These are phyloP conservation scores for Drosophila setosimentum DNA, from an alignment of 2,888 invertebrate genomes.

Conservation along the genomic window DNA sequence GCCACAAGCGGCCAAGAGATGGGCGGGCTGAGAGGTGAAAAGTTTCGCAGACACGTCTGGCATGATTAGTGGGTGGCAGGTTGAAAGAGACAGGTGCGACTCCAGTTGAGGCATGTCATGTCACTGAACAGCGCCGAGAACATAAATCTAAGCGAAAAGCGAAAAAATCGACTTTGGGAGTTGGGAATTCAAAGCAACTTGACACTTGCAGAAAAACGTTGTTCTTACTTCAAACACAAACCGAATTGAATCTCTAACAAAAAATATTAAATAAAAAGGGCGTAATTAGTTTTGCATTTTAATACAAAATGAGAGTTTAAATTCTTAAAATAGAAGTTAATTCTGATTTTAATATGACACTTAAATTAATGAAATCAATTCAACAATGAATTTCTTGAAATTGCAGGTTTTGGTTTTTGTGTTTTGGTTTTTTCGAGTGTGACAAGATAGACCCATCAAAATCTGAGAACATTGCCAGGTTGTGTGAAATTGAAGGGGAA, in stretches of 20 bases:
- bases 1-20: constrained; percentile 54
- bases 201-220: background rate
- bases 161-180: background rate
- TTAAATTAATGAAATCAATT: no score
- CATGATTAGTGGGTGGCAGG: constrained; percentile 60
- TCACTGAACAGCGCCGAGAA: constrained; percentile 47
- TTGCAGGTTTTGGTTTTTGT: no score
- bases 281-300: background rate
- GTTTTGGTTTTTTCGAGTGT: constrained; percentile 2
- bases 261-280: no score
- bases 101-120: constrained; percentile 56
- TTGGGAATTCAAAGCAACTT: background rate
- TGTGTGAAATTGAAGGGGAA: constrained; percentile 39
- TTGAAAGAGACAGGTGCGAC: constrained; percentile 34
- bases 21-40: constrained; percentile 5
- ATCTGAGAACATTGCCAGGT: constrained; percentile 31
- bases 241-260: background rate
- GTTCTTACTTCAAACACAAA: background rate
- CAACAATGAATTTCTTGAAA: no score
- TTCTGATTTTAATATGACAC: no score
- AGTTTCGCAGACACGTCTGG: constrained; percentile 54
- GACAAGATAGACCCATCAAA: constrained; percentile 40
- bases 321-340: background rate
- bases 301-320: background rate
- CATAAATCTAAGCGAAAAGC: constrained; percentile 60